phyloP scores from a whole-genome alignment of 2,113 vertebrate genomes.

The Halcyon senegalensis region DNA sequence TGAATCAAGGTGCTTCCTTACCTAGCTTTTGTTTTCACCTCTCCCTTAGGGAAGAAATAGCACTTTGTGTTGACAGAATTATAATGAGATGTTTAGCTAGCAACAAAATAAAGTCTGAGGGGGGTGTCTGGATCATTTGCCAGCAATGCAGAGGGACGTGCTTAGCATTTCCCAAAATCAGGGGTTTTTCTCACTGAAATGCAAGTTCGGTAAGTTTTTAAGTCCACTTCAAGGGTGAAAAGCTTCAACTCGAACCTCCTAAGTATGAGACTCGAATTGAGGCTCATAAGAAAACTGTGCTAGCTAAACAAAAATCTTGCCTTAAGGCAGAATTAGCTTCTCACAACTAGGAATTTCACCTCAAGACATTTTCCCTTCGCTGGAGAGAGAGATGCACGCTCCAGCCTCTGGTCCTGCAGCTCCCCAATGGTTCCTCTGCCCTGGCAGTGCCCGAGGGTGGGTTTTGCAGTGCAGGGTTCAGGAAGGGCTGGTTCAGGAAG shows the following conservation, averaged over 20 bases:
- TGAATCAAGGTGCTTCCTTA: background rate
- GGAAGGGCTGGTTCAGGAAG: background rate
- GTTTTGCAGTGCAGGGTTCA: background rate
- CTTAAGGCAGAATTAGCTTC: background rate
- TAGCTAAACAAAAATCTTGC: background rate
- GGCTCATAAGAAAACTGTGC: background rate
- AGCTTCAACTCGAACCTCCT: background rate
- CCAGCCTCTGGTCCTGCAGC: background rate
- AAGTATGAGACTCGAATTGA: background rate
- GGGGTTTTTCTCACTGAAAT: background rate
- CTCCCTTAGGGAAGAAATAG: background rate
- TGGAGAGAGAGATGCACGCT: background rate
- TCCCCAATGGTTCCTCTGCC: background rate
- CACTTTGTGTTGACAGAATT: background rate
- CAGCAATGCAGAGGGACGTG: background rate
- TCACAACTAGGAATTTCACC: background rate
- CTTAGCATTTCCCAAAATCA: conserved; percentile 10
- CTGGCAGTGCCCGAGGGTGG: background rate
- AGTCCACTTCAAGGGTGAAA: background rate
- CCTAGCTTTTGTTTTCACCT: background rate
- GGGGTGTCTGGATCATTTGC: conserved; percentile 35
- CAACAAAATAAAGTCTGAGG: background rate
- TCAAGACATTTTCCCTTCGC: rapidly evolving
- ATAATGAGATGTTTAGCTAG: background rate
- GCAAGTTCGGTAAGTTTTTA: background rate